Evolutionary conservation across 2,888 invertebrate species (phyloP).

Genomic region (Zeuzera pyrina): DNA sequence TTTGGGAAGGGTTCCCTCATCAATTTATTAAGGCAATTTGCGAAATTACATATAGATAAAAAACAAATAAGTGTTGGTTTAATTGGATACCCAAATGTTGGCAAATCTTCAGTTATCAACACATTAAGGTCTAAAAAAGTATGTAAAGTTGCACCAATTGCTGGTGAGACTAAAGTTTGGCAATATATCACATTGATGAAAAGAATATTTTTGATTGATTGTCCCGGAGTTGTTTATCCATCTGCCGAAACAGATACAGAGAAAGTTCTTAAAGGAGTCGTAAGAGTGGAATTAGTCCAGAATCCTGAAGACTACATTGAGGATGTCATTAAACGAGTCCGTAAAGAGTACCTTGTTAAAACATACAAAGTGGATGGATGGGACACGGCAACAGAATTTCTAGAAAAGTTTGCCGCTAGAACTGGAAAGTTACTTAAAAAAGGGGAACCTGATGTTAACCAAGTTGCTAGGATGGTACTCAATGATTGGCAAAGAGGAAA

Average conservation of each 20-base stretch:
- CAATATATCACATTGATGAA: constrained; percentile 99
- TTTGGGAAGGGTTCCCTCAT: constrained; percentile 98
- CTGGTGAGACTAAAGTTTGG: constrained; percentile 99
- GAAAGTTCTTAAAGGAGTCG: constrained; percentile 97
- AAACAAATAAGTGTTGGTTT: constrained; percentile 99
- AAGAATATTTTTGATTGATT: constrained; percentile 97
- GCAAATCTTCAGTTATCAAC: constrained; percentile 98
- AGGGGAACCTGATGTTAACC: constrained; percentile 95
- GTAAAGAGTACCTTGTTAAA: constrained; percentile 89
- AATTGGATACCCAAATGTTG: constrained; percentile 99
- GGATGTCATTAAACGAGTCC: constrained; percentile 88
- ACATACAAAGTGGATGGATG: constrained; percentile 92
- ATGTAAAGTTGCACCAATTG: constrained; percentile 98
- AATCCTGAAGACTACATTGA: constrained; percentile 96
- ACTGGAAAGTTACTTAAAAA: constrained; percentile 94
- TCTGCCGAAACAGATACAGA: constrained; percentile 96
- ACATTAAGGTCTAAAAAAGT: constrained; percentile 97
- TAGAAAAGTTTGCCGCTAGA: constrained; percentile 90
- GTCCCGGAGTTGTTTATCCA: constrained; percentile 98
- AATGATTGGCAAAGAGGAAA: constrained; percentile 99
- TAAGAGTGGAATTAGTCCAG: constrained; percentile 94
- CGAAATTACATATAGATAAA: constrained; percentile 94
- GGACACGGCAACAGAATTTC: constrained; percentile 87
- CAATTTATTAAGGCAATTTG: constrained; percentile 95
- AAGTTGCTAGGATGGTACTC: constrained; percentile 93